Evolutionary conservation across 1,140 invertebrate species (phyloP).

Genomic region (Cydia amplana): DNA sequence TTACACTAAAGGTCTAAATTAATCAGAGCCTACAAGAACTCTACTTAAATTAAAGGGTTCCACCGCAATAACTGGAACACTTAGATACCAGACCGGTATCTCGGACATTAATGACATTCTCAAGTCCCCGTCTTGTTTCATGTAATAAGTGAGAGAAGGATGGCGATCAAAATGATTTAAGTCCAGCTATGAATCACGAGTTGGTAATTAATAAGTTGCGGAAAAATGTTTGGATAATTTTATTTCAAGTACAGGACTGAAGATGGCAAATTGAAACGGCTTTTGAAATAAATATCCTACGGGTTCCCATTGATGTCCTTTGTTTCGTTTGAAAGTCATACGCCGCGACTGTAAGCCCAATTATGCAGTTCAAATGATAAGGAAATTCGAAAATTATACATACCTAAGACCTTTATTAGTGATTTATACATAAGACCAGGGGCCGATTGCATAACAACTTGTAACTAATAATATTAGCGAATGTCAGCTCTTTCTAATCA

Average conservation of each 20-base stretch:
- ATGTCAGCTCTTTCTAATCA: too few relatives aligned
- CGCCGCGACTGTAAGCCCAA: too few relatives aligned
- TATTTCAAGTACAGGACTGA: not conserved
- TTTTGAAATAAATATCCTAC: too few relatives aligned
- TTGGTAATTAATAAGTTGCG: not conserved
- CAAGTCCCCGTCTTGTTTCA: not conserved
- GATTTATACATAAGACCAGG: too few relatives aligned
- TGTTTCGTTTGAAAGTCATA: too few relatives aligned
- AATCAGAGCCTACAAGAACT: not conserved
- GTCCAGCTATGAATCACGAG: not conserved
- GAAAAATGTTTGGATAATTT: not conserved
- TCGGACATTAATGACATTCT: not conserved
- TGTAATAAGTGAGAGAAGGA: not conserved
- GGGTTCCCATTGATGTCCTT: too few relatives aligned
- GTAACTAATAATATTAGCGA: too few relatives aligned
- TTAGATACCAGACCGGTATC: not conserved
- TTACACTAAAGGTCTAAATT: not conserved
- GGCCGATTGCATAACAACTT: too few relatives aligned
- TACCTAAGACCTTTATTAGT: too few relatives aligned
- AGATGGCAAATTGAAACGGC: not conserved
- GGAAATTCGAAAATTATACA: too few relatives aligned
- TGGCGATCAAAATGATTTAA: not conserved
- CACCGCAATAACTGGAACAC: not conserved
- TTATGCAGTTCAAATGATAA: too few relatives aligned
- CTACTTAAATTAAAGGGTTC: not conserved